These are phyloP conservation scores for Mycalesis mineus DNA, from an alignment of 2,888 invertebrate species.

Conservation along the genomic window DNA sequence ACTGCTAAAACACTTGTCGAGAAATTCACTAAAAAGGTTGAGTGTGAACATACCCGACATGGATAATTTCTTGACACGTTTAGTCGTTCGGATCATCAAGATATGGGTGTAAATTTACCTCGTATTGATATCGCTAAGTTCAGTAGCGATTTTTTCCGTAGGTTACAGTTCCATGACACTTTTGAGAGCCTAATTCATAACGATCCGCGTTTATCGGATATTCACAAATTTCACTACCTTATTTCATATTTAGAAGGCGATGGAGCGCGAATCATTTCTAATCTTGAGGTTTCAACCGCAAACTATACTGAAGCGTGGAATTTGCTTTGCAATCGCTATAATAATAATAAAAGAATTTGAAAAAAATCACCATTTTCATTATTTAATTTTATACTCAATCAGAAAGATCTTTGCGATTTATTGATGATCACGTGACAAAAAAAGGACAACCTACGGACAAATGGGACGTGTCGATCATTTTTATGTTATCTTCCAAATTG, in stretches of 20 bases:
- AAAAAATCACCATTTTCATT: slow-evolving; percentile 20
- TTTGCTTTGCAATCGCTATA: slow-evolving; percentile 20
- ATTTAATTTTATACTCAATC: slow-evolving; percentile 18
- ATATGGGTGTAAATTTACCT: no score
- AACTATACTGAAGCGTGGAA: slow-evolving; percentile 26
- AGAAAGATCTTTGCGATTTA: slow-evolving; percentile 25
- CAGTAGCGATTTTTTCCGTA: no score
- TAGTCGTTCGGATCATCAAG: no score
- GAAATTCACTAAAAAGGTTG: no score
- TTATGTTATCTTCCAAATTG: slow-evolving; percentile 19
- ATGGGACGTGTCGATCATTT: slow-evolving; percentile 23
- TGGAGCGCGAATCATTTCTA: slow-evolving; percentile 14
- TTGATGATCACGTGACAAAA: slow-evolving; percentile 29
- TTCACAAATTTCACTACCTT: slow-evolving; percentile 27
- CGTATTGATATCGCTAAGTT: no score
- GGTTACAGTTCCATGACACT: no score
- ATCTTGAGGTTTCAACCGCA: slow-evolving; percentile 13
- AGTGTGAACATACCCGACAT: no score
- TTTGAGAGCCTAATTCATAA: no score
- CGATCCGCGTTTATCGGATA: no score
- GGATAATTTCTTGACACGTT: no score
- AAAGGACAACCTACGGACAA: slow-evolving; percentile 28
- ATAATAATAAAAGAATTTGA: slow-evolving; percentile 29
- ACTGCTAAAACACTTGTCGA: no score
- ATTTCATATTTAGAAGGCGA: slow-evolving; percentile 25